Evolutionary conservation across 2,797 vertebrate species (phyloP), one percentile per base, ranked within the genome.

Genomic region (Anguilla megastoma): DNA sequence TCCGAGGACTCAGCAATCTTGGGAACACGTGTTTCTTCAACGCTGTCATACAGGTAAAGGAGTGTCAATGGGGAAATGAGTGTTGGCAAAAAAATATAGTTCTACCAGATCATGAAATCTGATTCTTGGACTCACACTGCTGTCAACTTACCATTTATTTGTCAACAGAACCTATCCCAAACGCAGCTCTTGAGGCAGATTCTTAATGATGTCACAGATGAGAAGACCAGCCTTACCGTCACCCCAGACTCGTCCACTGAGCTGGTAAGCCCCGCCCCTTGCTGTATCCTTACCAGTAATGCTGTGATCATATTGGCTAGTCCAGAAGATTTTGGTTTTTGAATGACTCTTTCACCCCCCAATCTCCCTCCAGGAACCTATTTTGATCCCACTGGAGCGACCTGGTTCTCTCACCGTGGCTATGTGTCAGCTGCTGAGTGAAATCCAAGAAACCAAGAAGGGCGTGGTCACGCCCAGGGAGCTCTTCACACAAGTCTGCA

Each of bases 21-120:
- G 98, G 98, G 86, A 99, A 99, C 92, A 99, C 99, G 0, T 99
- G 99, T 90, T 99, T 99, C 95, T 99, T 99, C 91, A 99, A 99
- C 88, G 97, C 99, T 1, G 98, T 99, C 89, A 95, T 99, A 94
- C 99, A 99, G 98, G 99, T 99, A 91, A 85, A 89, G n/a, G 21
- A 60, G n/a, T 58, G 12, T 48, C 21, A n/a, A 0, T 9, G 79
- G 5, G 1, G 45, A n/a, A 45, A 14, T n/a, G 58, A 3, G 30
- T 48, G 54, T 36, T 7, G 74, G 9, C n/a, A 52, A 60, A 41
- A 54, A 58, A 41, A 14, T 71, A 33, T 45, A 45, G 41, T 0
- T 30, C 0, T 48, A 8, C 12, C 60, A 12, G 84, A 7, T 74
- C 18, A 7, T 21, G 12, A 56, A n/a, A n/a, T 89, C 10, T 21